Evolutionary conservation across 2,888 invertebrate species (phyloP), one percentile per base, ranked within the genome.

Genomic region (Eupithecia abbreviata): DNA sequence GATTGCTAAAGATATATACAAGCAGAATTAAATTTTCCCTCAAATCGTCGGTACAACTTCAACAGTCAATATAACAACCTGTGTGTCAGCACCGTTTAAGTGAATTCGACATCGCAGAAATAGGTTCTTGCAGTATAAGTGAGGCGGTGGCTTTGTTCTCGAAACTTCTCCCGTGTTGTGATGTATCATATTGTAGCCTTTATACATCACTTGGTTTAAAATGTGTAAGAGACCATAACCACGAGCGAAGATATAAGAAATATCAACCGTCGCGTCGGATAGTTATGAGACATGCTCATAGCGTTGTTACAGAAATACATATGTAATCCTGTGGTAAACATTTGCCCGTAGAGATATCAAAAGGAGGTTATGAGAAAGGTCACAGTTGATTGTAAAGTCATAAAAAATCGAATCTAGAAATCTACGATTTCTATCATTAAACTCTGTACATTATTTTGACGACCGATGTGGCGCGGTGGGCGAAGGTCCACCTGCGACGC

Each of bases 61-160:
- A 68, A 5, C n/a, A 45, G 43, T 42, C 5, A 15, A 15, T n/a
- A n/a, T 45, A 45, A 71, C 49, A 12, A 30, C n/a, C 86, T 51
- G 87, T 91, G 79, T 90, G 88, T 90, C 84, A 77, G 83, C 82
- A 81, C 82, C 83, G 85, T 90, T 85, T 90, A 92, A 92, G 91
- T 92, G 92, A 93, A 92, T 92, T 92, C 90, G 90, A 91, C 92
- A 92, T 90, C 90, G 89, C 88, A 85, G 88, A 85, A 90, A 91
- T 91, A 91, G 87, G 87, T 90, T 89, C 89, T 88, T 89, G 86
- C 87, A 87, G 83, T 86, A 86, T 88, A 87, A 89, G 90, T 88
- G 87, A 88, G 89, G 90, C 88, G 90, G 92, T 84, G 92, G 93
- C 92, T 92, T 93, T 93, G 93, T 93, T 92, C 91, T 86, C 85